Evolutionary conservation across 2,113 vertebrate species (phyloP).

Genomic region (Donacobius atricapilla): DNA sequence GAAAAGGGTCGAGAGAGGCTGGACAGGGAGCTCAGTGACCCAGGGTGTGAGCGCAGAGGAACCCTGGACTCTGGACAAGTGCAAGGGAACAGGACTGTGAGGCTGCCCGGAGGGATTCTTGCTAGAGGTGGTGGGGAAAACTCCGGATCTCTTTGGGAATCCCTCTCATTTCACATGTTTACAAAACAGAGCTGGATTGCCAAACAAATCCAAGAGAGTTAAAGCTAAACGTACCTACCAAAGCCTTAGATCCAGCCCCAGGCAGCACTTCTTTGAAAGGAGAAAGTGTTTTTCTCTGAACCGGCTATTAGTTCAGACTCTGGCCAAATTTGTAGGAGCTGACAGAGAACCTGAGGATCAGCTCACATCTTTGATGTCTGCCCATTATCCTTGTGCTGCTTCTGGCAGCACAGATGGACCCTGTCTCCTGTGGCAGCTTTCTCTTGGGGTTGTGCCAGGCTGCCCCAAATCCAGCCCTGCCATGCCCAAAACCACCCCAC

Average conservation of each 20-base stretch:
- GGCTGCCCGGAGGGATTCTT: not conserved
- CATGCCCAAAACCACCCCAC: not conserved
- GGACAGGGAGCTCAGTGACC: not conserved
- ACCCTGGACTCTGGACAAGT: not conserved
- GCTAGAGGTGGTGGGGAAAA: not conserved
- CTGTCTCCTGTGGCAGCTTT: not conserved
- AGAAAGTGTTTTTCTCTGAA: not conserved
- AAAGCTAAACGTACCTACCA: not conserved
- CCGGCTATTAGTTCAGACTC: not conserved
- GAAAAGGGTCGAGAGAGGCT: not conserved
- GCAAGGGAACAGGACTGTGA: accelerated
- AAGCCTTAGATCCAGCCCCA: not conserved
- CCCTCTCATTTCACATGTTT: not conserved
- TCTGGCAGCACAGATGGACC: not conserved
- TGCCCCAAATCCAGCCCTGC: not conserved
- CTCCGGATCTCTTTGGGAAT: not conserved
- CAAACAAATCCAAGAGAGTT: not conserved
- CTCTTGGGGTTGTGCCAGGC: not conserved
- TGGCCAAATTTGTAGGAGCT: not conserved
- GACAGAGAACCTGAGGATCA: not conserved
- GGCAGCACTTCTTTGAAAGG: not conserved
- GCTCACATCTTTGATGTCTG: accelerated
- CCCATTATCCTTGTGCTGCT: not conserved
- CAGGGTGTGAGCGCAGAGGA: accelerated
- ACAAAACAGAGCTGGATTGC: not conserved